A percentile compares a stretch with the other conserved stretches of the same genome.
Conservation (phyloP, 2,113 vertebrate species). For the Tetraodon nigroviridis region DNA sequence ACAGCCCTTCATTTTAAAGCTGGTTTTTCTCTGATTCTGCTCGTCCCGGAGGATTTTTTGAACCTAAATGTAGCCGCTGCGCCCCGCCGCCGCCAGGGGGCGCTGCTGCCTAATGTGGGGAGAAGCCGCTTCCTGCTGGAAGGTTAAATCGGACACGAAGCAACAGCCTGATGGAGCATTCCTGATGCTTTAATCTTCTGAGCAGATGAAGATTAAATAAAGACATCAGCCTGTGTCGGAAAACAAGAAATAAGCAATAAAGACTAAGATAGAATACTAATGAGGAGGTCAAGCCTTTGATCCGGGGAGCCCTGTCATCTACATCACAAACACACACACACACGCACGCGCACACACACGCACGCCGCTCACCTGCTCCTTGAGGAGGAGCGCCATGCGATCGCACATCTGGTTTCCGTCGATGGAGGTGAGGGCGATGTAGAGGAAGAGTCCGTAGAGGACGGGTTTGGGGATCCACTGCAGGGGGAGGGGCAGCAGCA, state of each 20-base stretch:
- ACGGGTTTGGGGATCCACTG: slow-evolving; percentile 98
- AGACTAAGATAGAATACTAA: neutral
- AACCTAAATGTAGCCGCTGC: neutral
- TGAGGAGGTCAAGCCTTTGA: slow-evolving; percentile 33
- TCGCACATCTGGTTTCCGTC: slow-evolving; percentile 97
- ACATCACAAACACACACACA: slow-evolving; percentile 2
- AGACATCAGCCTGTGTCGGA: no score
- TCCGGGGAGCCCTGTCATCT: slow-evolving; percentile 24
- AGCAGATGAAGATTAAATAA: neutral
- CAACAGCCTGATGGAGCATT: neutral
- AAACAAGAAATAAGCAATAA: no score
- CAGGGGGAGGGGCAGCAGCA: slow-evolving; percentile 90
- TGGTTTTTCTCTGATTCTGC: neutral
- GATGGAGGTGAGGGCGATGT: slow-evolving; percentile 94
- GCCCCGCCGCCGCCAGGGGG: slow-evolving; percentile 35
- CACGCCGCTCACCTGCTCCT: slow-evolving; percentile 84
- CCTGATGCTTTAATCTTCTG: neutral
- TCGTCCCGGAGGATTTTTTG: neutral
- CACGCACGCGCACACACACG: neutral
- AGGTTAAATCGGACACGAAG: slow-evolving; percentile 54
- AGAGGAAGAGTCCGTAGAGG: slow-evolving; percentile 95
- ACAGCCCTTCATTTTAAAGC: neutral
- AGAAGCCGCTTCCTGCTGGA: slow-evolving; percentile 19
- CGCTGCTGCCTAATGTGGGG: slow-evolving; percentile 20
- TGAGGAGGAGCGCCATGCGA: slow-evolving; percentile 91